Base-by-base conservation (phyloP, 2,888 invertebrate species). In the Bellardia bayeri region DNA sequence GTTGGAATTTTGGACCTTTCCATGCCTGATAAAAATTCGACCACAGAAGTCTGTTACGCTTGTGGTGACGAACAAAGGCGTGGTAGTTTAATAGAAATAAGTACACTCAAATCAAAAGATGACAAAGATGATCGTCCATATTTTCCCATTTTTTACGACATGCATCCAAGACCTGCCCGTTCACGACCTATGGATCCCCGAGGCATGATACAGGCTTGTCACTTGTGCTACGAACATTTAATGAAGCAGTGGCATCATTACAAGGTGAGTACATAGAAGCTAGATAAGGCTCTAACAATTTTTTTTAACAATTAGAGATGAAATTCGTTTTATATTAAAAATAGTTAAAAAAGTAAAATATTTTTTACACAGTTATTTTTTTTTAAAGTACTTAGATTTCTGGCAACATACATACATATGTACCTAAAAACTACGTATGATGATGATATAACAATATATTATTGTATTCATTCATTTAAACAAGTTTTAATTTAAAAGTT, bases 11-110 rank as follows among this genome's bases (percentile, higher is more conserved):
- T 98, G 86, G 98, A 98, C 94, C 95, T 98, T 85, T 97, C 97
- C 88, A 98, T 98, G 98, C 98, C 98, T 13, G 98, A 98, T 94
- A 98, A 98, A 94, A 98, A 98, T 94, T 97, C 97, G 14, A 96
- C 97, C 90, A 97, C 97, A 33, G 97, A 98, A 94, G 97, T 98
- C 76, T 97, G 97, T 94, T 98, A 98, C 94, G 97, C 98, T 16
- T 98, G 98, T 94, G 98, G 98, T 30, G 97, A 97, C 92, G 97
- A 98, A 94, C 97, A 96, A 93, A 96, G 96, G 90, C 95, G 97
- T 82, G 97, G 97, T 89, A 97, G 97, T 89, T 95, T 98, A 42
- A 96, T 96, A 91, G 96, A 97, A 91, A 94, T 95, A 84, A 95
- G 95, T 92, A 95, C 95, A 51, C 95, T 95, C 90, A 95, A 95